Evolutionary conservation across 2,888 invertebrate genomes (phyloP), one percentile per base, ranked within the genome.

Genomic region (Sphaeridia pumilis): DNA sequence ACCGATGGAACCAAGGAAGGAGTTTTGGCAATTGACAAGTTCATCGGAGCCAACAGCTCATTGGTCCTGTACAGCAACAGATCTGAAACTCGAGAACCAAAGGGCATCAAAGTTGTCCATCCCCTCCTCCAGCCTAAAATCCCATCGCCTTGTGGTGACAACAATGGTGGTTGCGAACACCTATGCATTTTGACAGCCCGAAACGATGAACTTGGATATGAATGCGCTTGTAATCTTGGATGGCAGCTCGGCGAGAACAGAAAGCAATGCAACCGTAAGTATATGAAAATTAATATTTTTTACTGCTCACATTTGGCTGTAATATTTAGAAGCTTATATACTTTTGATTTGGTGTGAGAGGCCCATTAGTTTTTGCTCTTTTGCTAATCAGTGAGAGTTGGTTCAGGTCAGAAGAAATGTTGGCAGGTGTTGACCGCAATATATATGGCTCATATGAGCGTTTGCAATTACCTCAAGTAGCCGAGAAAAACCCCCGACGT

Each of bases 161-260:
- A 84, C 67, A 89, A 89, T 65, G 89, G 89, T 1, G 85, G 83
- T 0, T 95, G 95, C 71, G 82, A 88, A 45, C 93, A 95, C 63
- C 83, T 95, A 81, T 95, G 94, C 68, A 86, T 94, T 47, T 81
- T 94, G 0, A 90, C 92, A 2, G 49, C 49, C 31, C 48, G 41
- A n/a, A 27, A 36, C 49, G 54, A 65, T 1, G 83, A 83, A 0
- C 72, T 92, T 14, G 90, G 87, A 0, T 94, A 84, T 70, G 77
- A 90, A 4, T 95, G 95, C 72, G 87, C 90, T 41, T 95, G 94
- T 70, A 81, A 85, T 61, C 85, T 89, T 28, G 94, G 94, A 5
- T 92, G 81, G 73, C 76, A 81, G 60, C 71, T 94, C 26, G 78
- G 80, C 28, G 71, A 74, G 0, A 84, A 92, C 68, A 74, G 85